These are phyloP conservation scores for Caenorhabditis uteleia DNA, from an alignment of 2,888 invertebrate species.

Conservation along the genomic window DNA sequence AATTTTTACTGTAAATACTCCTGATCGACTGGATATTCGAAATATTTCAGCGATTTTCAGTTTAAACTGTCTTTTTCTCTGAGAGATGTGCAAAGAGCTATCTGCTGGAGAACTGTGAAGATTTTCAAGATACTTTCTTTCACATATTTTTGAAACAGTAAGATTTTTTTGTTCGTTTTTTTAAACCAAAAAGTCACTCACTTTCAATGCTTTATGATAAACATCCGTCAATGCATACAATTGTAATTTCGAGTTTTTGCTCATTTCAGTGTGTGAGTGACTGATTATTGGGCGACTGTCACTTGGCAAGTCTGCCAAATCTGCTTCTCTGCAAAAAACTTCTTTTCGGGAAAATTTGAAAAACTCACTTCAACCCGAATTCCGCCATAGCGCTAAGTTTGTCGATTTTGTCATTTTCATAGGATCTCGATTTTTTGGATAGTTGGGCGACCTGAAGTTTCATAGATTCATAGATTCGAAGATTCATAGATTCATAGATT, in stretches of 20 bases:
- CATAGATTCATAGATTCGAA: no score
- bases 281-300: slow-evolving; percentile 28
- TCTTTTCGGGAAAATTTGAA: background rate
- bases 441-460: slow-evolving; percentile 29
- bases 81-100: no score
- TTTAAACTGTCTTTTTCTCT: no score
- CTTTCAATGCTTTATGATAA: slow-evolving; percentile 44
- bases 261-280: slow-evolving; percentile 20
- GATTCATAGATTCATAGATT: no score
- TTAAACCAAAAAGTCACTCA: no score
- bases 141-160: background rate
- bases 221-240: slow-evolving; percentile 56
- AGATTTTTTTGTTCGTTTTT: no score
- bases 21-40: no score
- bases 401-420: slow-evolving; percentile 58
- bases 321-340: slow-evolving; percentile 33
- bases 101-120: no score
- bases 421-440: slow-evolving; percentile 40
- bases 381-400: slow-evolving; percentile 57
- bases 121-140: no score
- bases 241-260: slow-evolving; percentile 17
- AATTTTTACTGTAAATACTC: no score
- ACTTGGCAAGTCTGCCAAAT: slow-evolving; percentile 48
- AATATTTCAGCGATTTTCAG: no score
- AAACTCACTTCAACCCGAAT: slow-evolving; percentile 47